phyloP scores from a whole-genome alignment of 2,888 invertebrate genomes.

The Pyralis farinalis region DNA sequence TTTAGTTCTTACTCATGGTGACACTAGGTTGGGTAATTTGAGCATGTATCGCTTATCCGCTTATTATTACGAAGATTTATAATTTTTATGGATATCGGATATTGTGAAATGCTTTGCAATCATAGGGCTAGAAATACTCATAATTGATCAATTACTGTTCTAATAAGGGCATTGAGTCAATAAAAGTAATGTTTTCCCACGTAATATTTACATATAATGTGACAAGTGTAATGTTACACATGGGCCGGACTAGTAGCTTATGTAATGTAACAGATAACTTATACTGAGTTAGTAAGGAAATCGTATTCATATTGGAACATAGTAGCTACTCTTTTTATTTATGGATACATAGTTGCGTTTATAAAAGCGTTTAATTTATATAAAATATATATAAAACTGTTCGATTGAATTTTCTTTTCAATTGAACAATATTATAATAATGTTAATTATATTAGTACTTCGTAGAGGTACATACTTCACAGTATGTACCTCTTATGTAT shows the following conservation, averaged over 20 bases:
- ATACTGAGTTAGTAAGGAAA: not conserved
- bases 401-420: no score
- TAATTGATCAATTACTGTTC: conserved; percentile 1
- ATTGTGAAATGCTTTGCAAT: not conserved
- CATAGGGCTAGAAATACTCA: conserved; percentile 2
- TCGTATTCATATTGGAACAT: not conserved
- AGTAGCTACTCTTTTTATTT: not conserved
- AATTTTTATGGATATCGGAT: conserved; percentile 3
- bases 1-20: no score
- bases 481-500: no score
- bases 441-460: no score
- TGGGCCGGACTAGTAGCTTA: conserved; percentile 3
- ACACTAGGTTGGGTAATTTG: no score
- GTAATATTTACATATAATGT: conserved; percentile 1
- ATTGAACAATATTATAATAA: no score
- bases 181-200: conserved; percentile 6
- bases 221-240: conserved; percentile 1
- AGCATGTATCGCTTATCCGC: no score
- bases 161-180: conserved; percentile 1
- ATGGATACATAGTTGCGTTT: not conserved
- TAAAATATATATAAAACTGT: no score
- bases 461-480: no score
- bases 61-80: no score
- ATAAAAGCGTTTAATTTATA: not conserved
- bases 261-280: not conserved